Base-by-base conservation (phyloP, 2,113 vertebrate species). In the Neogobius melanostomus region DNA sequence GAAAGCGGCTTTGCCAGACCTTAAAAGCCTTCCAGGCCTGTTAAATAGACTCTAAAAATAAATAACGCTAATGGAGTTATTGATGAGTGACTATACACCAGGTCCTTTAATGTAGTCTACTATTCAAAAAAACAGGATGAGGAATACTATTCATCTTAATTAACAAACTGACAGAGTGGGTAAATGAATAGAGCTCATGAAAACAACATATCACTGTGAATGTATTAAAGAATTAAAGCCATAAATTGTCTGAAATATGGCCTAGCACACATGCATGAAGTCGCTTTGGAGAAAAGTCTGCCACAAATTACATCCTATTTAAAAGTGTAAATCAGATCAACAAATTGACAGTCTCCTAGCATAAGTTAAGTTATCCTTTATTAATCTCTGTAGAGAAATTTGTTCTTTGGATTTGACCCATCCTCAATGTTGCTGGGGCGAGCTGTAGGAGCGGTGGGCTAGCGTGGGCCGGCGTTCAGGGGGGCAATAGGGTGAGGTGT, bases 1-100 rank as follows among this genome's bases (percentile, higher is more conserved):
- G 65, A 68, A 46, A 14, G 1, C n/a, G 21, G 45, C 43, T 69
- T 28, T 36, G 63, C 16, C 7, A 14, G 15, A 61, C 44, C 45
- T 63, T 50, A 49, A 65, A 17, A 44, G 11, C 43, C 6, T 68
- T 79, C 7, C 17, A 53, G 42, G 7, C 36, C 66, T 75, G 64
- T 67, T 80, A 16, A 61, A 84, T 64, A 67, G 53, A 52, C 1
- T 11, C 47, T 15, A 72, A 14, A 54, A 60, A 74, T 11, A 50
- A 60, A 74, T 17, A 3, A 11, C 10, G 2, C 42, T 50, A 66
- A 49, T 4, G 44, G 8, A 46, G 14, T 8, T 66, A 6, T 59
- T 16, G 42, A 69, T n/a, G 46, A 63, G 43, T 46, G 51, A 74
- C 66, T 71, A 50, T 28, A 66, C 17, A 43, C 3, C 16, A 64